Conservation (phyloP, 1,140 invertebrate genomes). For the Drosophila azteca region DNA sequence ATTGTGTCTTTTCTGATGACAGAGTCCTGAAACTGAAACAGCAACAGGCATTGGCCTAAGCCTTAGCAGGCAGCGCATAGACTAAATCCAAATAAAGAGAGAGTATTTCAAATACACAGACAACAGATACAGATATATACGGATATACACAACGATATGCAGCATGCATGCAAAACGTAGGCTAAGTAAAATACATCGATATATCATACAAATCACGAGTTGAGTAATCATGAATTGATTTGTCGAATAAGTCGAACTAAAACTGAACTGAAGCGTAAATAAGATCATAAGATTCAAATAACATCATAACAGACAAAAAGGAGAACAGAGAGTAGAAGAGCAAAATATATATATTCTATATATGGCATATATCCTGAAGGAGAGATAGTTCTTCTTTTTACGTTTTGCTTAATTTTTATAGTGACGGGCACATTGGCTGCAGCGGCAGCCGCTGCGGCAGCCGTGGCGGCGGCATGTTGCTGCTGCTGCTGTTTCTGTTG, state of each 20-base stretch:
- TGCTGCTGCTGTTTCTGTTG: constrained; percentile 70
- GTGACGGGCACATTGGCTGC: constrained; percentile 75
- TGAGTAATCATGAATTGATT: constrained; percentile 35
- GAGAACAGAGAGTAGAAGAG: constrained; percentile 54
- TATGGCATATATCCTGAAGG: constrained; percentile 31
- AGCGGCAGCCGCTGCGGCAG: constrained; percentile 68
- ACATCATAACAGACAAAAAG: constrained; percentile 44
- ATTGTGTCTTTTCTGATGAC: neutral
- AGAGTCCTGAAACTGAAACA: constrained; percentile 22
- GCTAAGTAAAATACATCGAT: constrained; percentile 13
- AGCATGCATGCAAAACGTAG: constrained; percentile 50
- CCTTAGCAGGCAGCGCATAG: constrained; percentile 18
- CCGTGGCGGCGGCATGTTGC: constrained; percentile 68
- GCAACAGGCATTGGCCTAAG: constrained; percentile 9
- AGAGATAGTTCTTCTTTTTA: constrained; percentile 59
- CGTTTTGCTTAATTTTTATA: constrained; percentile 84
- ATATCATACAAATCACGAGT: constrained; percentile 3
- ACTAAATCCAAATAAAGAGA: constrained; percentile 54
- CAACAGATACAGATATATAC: constrained; percentile 4
- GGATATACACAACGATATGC: constrained; percentile 24
- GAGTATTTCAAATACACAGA: constrained; percentile 43
- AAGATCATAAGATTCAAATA: constrained; percentile 55
- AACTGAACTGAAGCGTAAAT: constrained; percentile 69
- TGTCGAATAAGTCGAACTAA: constrained; percentile 34
- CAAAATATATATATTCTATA: constrained; percentile 26